Evolutionary conservation across 2,113 vertebrate genomes (phyloP).

Genomic region (Etheostoma cragini): DNA sequence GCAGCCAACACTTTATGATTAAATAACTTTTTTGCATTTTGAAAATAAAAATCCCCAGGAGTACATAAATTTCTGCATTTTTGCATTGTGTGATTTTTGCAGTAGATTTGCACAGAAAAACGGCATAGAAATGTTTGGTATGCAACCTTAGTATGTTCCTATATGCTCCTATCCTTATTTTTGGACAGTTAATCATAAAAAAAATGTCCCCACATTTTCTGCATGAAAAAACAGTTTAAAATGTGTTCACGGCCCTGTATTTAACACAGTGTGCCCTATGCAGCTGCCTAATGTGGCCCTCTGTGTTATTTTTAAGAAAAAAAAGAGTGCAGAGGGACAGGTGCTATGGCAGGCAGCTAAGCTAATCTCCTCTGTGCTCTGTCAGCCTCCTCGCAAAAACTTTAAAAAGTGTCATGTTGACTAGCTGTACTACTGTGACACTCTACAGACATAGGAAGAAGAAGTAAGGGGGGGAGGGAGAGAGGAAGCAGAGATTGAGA

Average conservation of each 20-base stretch:
- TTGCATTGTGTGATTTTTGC: not conserved
- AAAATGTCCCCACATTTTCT: not conserved
- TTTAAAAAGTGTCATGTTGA: constrained; percentile 79
- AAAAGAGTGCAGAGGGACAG: constrained; percentile 60
- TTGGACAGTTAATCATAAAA: not conserved
- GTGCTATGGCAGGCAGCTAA: constrained; percentile 70
- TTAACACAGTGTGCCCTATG: constrained; percentile 17
- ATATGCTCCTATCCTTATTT: not conserved
- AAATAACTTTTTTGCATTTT: constrained; percentile 5
- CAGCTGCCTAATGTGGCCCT: constrained; percentile 30
- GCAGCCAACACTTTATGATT: not conserved
- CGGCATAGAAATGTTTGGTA: not conserved
- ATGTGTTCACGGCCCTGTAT: constrained; percentile 8
- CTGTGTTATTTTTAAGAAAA: constrained; percentile 79
- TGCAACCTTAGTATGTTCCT: not conserved
- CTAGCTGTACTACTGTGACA: constrained; percentile 72
- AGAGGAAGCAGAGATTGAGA: constrained; percentile 55
- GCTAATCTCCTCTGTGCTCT: constrained; percentile 75
- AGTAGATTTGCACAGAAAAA: not conserved
- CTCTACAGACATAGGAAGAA: constrained; percentile 69
- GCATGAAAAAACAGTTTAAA: constrained; percentile 14
- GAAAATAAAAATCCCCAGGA: constrained; percentile 6
- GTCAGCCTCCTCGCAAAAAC: constrained; percentile 76
- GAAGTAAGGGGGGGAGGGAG: constrained; percentile 27
- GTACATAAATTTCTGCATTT: constrained; percentile 7